These are phyloP conservation scores for Corbicula japonica DNA, from an alignment of 2,888 invertebrate species.

Conservation along the genomic window DNA sequence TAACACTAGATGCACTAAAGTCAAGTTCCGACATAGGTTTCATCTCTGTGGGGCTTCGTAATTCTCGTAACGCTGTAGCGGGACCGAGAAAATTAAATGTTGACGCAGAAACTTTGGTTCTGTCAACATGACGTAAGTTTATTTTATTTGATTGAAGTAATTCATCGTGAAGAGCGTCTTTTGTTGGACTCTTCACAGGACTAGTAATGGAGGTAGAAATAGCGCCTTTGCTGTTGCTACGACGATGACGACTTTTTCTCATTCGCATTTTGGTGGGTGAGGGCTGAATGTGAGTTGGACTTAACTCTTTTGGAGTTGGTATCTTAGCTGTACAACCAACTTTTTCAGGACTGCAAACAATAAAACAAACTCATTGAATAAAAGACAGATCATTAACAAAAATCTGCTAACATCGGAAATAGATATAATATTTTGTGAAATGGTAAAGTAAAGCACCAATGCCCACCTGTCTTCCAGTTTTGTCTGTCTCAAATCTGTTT, in stretches of 20 bases:
- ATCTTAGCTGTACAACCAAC: constrained; percentile 72
- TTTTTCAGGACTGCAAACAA: constrained; percentile 79
- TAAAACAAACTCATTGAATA: no score
- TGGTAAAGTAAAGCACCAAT: no score
- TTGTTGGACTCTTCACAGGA: constrained; percentile 80
- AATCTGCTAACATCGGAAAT: no score
- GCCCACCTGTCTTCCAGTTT: no score
- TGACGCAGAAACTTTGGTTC: constrained; percentile 68
- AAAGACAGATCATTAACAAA: no score
- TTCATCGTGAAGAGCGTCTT: constrained; percentile 79
- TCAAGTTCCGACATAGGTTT: constrained; percentile 24
- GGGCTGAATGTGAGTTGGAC: constrained; percentile 79
- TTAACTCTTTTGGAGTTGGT: constrained; percentile 71
- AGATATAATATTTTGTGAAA: no score
- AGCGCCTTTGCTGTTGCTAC: constrained; percentile 84
- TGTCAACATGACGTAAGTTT: constrained; percentile 70
- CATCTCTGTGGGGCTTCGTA: constrained; percentile 57
- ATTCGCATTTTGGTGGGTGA: constrained; percentile 82
- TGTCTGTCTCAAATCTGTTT: no score
- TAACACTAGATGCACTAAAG: constrained; percentile 35
- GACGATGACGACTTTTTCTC: constrained; percentile 85
- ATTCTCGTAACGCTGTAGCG: constrained; percentile 80
- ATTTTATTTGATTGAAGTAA: constrained; percentile 71
- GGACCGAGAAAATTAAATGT: constrained; percentile 82
- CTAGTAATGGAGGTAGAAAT: constrained; percentile 77